Evolutionary conservation across 37 sponge, comb jelly and placozoan genomes (phyloP), one percentile per base, ranked within the genome.

Genomic region (Axinella damicornis): DNA sequence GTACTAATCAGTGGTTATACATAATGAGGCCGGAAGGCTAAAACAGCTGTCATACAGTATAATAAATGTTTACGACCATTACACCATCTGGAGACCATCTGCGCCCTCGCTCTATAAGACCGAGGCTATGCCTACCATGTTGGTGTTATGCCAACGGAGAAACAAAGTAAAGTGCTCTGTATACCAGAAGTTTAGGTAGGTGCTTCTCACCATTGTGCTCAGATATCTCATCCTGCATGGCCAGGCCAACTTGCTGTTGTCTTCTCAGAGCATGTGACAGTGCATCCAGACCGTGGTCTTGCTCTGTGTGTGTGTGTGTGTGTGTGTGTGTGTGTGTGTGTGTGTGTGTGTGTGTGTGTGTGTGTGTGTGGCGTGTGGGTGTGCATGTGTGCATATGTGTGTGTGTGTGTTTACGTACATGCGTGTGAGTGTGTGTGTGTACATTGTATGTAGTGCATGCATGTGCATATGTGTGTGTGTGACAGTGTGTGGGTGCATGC

Each of bases 201-300:
- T 46, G 46, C 9, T 46, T 6, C 90, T 57, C 52, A 97, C 94
- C 88, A 74, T 91, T 97, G 11, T 97, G 97, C 53, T 87, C 85
- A 30, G 75, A 74, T 13, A 94, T 84, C 53, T 97, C 94, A 17
- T 85, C 84, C 24, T 88, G 89, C 16, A 97, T 97, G 28, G 87
- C 90, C 18, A 90, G 59, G 20, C 97, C 94, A 65, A 97, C 83
- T 38, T 94, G 53, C 74, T 79, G 74, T 61, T 97, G 97, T 76
- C 92, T 79, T 18, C 88, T 67, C 0, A 97, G 77, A 21, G 88
- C 94, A 32, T 87, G 31, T 4, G 97, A 97, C 40, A 97, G 73
- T 19, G 85, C 76, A 33, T 94, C 92, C 52, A 97, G 60, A 1
- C 97, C 97, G 56, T 70, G 57, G 69, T 97, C 97, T 83, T 97